Conservation (phyloP, 2,888 invertebrate species). For the Hirtodrosophila duncani region DNA sequence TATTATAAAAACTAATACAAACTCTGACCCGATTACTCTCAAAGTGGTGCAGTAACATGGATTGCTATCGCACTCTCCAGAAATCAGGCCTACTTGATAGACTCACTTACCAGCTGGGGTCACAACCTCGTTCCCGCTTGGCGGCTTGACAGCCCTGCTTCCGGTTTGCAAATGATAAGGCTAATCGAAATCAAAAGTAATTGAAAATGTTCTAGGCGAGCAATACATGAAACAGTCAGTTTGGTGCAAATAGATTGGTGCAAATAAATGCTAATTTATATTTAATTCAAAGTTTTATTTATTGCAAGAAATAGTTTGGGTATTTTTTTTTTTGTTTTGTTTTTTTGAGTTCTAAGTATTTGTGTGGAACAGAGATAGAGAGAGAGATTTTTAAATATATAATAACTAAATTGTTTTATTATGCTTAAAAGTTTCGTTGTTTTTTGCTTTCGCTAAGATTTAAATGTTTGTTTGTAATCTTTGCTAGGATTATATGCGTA, state of each 20-base stretch:
- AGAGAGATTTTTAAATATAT: constrained; percentile 2
- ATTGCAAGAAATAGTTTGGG: constrained; percentile 36
- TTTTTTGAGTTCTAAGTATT: constrained; percentile 23
- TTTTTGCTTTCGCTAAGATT: not conserved
- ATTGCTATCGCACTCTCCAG: no score
- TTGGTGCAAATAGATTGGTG: constrained; percentile 49
- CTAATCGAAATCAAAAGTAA: constrained; percentile 37
- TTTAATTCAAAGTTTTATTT: no score
- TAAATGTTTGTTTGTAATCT: not conserved
- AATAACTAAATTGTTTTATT: constrained; percentile 6
- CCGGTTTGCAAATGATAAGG: constrained; percentile 12
- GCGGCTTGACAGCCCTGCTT: no score
- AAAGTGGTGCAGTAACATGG: no score
- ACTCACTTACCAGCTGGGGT: no score
- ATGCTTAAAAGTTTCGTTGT: constrained; percentile 6
- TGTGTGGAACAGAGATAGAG: not conserved
- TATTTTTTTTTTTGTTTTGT: constrained; percentile 37
- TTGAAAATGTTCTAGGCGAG: constrained; percentile 38
- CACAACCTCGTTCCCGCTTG: no score
- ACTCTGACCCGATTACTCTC: no score
- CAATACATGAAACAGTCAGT: constrained; percentile 42
- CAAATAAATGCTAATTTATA: constrained; percentile 29
- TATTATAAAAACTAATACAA: no score
- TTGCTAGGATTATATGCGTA: not conserved
- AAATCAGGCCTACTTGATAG: no score